Conservation (phyloP, 2,888 invertebrate genomes). For the Torymus auratus region DNA sequence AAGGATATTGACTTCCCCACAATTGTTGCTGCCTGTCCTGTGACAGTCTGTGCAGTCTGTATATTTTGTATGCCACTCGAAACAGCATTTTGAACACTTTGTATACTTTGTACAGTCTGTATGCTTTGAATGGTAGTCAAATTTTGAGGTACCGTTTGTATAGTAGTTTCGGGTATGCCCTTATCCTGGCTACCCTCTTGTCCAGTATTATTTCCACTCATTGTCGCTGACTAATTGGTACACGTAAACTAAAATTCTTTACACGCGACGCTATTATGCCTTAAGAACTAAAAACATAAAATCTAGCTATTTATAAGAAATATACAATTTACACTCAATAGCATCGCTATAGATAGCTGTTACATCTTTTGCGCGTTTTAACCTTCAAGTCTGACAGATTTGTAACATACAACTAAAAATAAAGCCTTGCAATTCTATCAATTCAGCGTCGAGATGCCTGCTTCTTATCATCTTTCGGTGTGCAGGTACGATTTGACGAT, state of each 20-base stretch:
- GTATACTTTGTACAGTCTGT: conserved; percentile 66
- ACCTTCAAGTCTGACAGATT: conserved; percentile 44
- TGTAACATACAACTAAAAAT: not conserved
- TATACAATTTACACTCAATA: conserved; percentile 34
- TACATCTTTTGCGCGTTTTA: conserved; percentile 33
- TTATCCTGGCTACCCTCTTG: conserved; percentile 65
- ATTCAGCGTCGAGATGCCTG: not conserved
- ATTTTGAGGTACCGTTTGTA: conserved; percentile 70
- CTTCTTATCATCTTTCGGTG: conserved; percentile 32
- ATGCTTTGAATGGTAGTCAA: conserved; percentile 71
- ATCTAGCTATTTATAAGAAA: not conserved
- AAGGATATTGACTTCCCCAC: conserved; percentile 73
- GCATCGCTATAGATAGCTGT: not conserved
- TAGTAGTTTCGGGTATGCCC: conserved; percentile 66
- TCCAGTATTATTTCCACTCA: conserved; percentile 59
- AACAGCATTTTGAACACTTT: conserved; percentile 68
- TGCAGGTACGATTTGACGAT: not conserved
- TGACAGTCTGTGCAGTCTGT: conserved; percentile 69
- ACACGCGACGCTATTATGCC: not conserved
- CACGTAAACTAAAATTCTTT: not conserved
- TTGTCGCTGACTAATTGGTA: conserved; percentile 35
- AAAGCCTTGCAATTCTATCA: conserved; percentile 8
- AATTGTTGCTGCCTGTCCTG: conserved; percentile 67
- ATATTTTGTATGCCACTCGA: conserved; percentile 71
- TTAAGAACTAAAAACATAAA: not conserved